Base-by-base conservation (phyloP, 2,113 vertebrate genomes). In the Hassar affinis region DNA sequence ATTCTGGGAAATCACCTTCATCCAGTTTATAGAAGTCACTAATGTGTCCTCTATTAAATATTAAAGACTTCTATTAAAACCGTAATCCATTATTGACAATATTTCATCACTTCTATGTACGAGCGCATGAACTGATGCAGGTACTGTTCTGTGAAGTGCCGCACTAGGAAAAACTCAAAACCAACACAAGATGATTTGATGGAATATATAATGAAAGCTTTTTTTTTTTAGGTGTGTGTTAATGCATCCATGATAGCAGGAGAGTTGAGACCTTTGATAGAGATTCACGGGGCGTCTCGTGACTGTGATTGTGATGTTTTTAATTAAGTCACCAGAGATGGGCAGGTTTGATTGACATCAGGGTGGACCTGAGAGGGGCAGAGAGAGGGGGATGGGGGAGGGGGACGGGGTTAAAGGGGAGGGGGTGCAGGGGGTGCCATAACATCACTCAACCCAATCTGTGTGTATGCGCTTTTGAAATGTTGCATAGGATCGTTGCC, bases 401-500 rank as follows among this genome's bases (percentile, higher is more conserved):
- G 57, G 80, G 54, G 80, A 75, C 75, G 15, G 72, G 62, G 52
- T 17, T 22, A 2, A 81, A 18, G 18, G 74, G 61, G 25, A 6
- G 51, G 4, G 18, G 9, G 33, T 22, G 51, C 47, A 42, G 38
- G 2, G 2, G 38, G 38, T 42, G n/a, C 62, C n/a, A 66, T n/a
- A 45, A 0, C 10, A 22, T 35, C 56, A 22, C 81, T 88, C 79
- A 83, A 81, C 83, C 82, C 85, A 86, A 52, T 84, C 69, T 68
- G 51, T 82, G 86, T 89, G 72, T 74, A 52, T 90, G 82, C 88
- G 87, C 87, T n/a, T n/a, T n/a, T n/a, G n/a, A n/a, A n/a, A n/a
- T n/a, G n/a, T n/a, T n/a, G n/a, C n/a, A n/a, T n/a, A n/a, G n/a
- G n/a, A n/a, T n/a, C n/a, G n/a, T n/a, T n/a, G n/a, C n/a, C n/a